Evolutionary conservation across 2,113 vertebrate species (phyloP), one percentile per base, ranked within the genome.

Genomic region (Gadus chalcogrammus): DNA sequence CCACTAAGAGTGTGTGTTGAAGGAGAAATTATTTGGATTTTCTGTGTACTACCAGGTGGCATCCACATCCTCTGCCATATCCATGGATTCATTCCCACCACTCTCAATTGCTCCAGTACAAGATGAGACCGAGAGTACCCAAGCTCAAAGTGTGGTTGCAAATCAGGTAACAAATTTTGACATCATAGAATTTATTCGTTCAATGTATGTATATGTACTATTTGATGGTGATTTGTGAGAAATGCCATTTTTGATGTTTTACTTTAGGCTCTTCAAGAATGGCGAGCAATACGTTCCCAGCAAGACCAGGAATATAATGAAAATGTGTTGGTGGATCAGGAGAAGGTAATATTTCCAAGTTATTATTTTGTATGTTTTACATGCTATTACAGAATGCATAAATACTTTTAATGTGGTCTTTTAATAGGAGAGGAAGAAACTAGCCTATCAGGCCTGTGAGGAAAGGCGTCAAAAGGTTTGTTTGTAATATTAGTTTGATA

Each of bases 221-320:
- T 24, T 24, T 24, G 24, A 24, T 24, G 24, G 24, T 24, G 24
- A 24, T 24, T 24, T 24, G 24, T 24, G 24, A 24, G 24, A 24
- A 24, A 24, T 24, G 24, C 1, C 24, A 24, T 2, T 24, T 24
- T 24, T 24, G 24, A 24, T 24, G 2, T 24, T 24, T 24, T 24
- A 24, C 1, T 24, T 63, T 5, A 28, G 62, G 62, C 62, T 64
- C 28, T 64, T 64, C 62, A 64, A 64, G 62, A 64, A 64, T 64
- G 62, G 61, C 27, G 61, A 60, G 62, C 24, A 64, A 15, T 64
- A 64, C 24, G 1, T 64, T 1, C 62, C 28, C 62, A 64, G 28
- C 62, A 64, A 64, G 62, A 64, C 62, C 11, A 64, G 11, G 62
- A 64, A 28, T 64, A 64, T 64, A 35, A 64, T 64, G 35, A 64